Conservation (phyloP, 2,113 vertebrate genomes). For the Acrocephalus arundinaceus region DNA sequence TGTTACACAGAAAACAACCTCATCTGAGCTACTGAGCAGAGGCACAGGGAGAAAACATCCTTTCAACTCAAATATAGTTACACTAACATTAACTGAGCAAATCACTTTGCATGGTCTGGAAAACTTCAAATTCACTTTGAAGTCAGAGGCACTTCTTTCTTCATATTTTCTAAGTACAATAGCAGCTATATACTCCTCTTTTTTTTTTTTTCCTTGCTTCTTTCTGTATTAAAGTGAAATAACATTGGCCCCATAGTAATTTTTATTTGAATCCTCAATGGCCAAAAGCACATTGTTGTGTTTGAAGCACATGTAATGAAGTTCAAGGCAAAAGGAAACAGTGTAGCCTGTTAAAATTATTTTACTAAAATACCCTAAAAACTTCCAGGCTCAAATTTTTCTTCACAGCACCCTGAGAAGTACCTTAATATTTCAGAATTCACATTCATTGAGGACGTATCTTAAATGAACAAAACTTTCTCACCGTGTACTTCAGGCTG, state of each 20-base stretch:
- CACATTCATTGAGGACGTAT: accelerated
- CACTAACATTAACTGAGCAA: not conserved
- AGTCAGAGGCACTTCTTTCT: not conserved
- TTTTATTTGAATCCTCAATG: not conserved
- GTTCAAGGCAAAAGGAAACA: not conserved
- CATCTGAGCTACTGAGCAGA: not conserved
- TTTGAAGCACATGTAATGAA: not conserved
- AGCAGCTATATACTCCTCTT: not conserved
- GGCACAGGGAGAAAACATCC: not conserved
- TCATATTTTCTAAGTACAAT: not conserved
- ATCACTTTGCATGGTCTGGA: not conserved
- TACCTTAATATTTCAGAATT: not conserved
- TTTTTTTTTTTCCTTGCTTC: not conserved
- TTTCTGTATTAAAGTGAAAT: not conserved
- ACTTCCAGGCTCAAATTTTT: not conserved
- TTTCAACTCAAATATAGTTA: not conserved
- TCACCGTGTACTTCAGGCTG: not conserved
- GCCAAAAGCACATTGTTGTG: not conserved
- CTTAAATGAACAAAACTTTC: not conserved
- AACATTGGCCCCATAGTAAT: not conserved
- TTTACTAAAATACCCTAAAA: not conserved
- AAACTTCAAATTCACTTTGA: not conserved
- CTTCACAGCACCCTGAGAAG: not conserved
- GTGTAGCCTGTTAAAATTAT: not conserved
- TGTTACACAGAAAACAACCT: not conserved